Base-by-base conservation (phyloP, 2,797 vertebrate species). In the Labroides dimidiatus region DNA sequence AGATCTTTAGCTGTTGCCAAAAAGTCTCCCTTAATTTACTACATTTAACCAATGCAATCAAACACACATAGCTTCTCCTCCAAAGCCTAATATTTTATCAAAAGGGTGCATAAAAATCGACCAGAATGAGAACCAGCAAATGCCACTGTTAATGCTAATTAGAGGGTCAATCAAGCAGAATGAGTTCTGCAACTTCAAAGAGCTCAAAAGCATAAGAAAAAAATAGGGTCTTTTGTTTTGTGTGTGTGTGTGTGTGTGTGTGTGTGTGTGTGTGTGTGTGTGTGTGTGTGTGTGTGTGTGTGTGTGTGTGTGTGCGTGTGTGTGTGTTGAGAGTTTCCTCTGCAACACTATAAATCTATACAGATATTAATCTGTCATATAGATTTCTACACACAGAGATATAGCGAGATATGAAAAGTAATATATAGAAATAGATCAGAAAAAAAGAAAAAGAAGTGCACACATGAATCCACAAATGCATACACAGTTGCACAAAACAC, bases 1-100 rank as follows among this genome's bases (percentile, higher is more conserved):
- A 71, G 20, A 82, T 69, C 23, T 39, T 54, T 56, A 72, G 65
- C 61, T 70, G 70, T 49, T 64, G 47, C 49, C 23, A 23, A 13
- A 36, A n/a, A 52, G 21, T 36, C 0, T n/a, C 14, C 13, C 13
- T 65, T 61, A 10, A 71, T 61, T 79, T 51, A 55, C n/a, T 15
- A 17, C 13, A 69, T 52, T 72, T 48, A 2, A 48, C 24, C 17
- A 77, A 36, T 23, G 30, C 30, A 68, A n/a, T 59, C 19, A 42
- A 30, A 52, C 61, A 20, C 19, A 36, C 48, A 48, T 0, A 54
- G 12, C 33, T 12, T 72, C 4, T 16, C 3, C 17, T 42, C 19
- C 21, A n/a, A 10, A 14, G 27, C 23, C 19, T 45, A 53, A 39
- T 45, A 41, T 27, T 66, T 57, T 23, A 42, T 69, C 61, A 17